These are phyloP conservation scores for Phaethornis superciliosus DNA, from an alignment of 2,113 vertebrate genomes.

Conservation along the genomic window DNA sequence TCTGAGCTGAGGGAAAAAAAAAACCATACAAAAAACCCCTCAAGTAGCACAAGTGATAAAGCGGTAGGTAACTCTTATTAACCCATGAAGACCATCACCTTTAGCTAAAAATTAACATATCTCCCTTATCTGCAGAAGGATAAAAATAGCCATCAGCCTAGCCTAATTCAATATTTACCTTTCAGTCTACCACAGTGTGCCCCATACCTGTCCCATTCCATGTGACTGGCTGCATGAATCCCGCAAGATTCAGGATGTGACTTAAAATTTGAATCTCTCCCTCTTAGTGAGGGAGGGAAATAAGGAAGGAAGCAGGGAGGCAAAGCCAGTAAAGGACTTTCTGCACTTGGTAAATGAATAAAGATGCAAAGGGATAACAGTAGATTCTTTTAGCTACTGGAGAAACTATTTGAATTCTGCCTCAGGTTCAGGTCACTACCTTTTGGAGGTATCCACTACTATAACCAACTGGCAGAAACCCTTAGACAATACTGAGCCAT, in stretches of 20 bases:
- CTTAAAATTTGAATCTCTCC: neutral
- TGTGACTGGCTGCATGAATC: neutral
- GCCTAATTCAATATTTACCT: neutral
- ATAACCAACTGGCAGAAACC: neutral
- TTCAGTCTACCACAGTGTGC: neutral
- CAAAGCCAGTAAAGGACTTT: neutral
- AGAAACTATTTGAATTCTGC: neutral
- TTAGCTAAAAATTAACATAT: neutral
- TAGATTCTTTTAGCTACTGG: neutral
- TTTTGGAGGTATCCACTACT: neutral
- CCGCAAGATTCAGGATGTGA: neutral
- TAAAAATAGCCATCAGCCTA: neutral
- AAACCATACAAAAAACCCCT: neutral
- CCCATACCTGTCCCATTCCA: neutral
- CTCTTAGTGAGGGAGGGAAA: neutral
- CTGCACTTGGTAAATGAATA: neutral
- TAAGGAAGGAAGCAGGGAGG: neutral
- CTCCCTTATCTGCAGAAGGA: neutral
- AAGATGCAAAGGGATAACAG: neutral
- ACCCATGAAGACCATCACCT: neutral
- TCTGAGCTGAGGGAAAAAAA: neutral
- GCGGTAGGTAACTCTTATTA: neutral
- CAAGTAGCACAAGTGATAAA: neutral
- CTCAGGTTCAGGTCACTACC: neutral
- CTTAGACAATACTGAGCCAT: neutral